A percentile compares a stretch with the other conserved stretches of the same genome.
Conservation (phyloP, 2,797 vertebrate species). For the Arctocebus calabarensis region DNA sequence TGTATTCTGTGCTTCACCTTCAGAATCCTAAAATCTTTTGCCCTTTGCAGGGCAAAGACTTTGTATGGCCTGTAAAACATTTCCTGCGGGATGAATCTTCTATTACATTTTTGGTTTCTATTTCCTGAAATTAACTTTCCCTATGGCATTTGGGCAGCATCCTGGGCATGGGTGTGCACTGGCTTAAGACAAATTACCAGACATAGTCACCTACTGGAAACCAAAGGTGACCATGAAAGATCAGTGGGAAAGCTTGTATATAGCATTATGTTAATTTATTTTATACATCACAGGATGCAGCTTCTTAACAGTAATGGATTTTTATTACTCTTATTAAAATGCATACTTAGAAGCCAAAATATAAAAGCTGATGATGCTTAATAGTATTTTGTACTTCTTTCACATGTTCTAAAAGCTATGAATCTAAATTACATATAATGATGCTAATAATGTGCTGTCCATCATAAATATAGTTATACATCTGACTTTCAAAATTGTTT, state of each 20-base stretch:
- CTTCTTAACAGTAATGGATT: constrained; percentile 36
- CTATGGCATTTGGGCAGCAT: neutral
- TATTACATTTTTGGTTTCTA: neutral
- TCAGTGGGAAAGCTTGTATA: neutral
- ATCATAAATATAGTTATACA: constrained; percentile 42
- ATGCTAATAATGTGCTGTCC: constrained; percentile 42
- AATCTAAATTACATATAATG: constrained; percentile 67
- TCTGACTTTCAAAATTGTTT: constrained; percentile 59
- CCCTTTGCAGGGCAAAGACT: neutral
- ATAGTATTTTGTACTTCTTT: constrained; percentile 56
- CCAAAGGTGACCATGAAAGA: neutral
- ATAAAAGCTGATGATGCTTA: constrained; percentile 42
- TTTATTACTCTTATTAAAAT: constrained; percentile 70
- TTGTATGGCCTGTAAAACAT: neutral
- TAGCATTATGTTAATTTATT: constrained; percentile 48
- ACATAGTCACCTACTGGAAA: neutral
- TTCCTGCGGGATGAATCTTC: neutral
- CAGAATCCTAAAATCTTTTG: neutral
- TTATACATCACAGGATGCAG: constrained; percentile 10
- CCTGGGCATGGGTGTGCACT: neutral
- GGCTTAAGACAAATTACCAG: constrained; percentile 29
- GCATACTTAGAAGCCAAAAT: constrained; percentile 31
- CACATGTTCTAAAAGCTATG: constrained; percentile 41
- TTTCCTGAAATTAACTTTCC: constrained; percentile 46
- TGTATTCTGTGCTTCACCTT: neutral